Evolutionary conservation across 2,797 vertebrate genomes (phyloP).

Genomic region (Aotus griseimembra): DNA sequence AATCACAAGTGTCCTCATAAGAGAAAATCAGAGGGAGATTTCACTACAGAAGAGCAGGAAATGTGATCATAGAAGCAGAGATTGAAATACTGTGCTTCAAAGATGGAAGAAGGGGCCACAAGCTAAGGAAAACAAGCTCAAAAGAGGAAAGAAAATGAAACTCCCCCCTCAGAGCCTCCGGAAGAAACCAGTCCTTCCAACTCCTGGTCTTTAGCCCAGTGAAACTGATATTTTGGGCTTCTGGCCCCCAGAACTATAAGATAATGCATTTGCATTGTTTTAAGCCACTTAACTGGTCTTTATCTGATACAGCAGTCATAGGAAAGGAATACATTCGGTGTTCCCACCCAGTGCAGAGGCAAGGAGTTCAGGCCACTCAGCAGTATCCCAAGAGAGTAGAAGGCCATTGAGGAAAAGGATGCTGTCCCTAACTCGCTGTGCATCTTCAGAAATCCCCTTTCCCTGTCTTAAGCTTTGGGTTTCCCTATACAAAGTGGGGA

Average conservation of each 20-base stretch:
- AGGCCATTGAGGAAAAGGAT: background rate
- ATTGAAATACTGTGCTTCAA: background rate
- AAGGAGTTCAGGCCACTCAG: background rate
- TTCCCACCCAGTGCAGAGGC: background rate
- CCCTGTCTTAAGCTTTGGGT: background rate
- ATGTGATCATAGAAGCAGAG: background rate
- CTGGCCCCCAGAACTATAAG: background rate
- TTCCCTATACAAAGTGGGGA: background rate
- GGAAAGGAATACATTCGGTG: background rate
- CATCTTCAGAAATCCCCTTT: background rate
- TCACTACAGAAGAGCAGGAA: background rate
- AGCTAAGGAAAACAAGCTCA: background rate
- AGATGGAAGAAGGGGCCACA: background rate
- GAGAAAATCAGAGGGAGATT: background rate
- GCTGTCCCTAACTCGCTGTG: background rate
- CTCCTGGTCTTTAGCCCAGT: background rate
- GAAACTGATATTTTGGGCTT: constrained; percentile 34
- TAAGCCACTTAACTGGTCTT: background rate
- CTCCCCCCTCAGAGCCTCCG: background rate
- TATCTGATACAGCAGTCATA: background rate
- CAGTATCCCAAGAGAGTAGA: background rate
- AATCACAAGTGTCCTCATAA: background rate
- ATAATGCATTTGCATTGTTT: background rate
- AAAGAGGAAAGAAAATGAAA: background rate
- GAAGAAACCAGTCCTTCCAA: background rate